Evolutionary conservation across 2,113 vertebrate species (phyloP).

Genomic region (Argyrosomus japonicus): DNA sequence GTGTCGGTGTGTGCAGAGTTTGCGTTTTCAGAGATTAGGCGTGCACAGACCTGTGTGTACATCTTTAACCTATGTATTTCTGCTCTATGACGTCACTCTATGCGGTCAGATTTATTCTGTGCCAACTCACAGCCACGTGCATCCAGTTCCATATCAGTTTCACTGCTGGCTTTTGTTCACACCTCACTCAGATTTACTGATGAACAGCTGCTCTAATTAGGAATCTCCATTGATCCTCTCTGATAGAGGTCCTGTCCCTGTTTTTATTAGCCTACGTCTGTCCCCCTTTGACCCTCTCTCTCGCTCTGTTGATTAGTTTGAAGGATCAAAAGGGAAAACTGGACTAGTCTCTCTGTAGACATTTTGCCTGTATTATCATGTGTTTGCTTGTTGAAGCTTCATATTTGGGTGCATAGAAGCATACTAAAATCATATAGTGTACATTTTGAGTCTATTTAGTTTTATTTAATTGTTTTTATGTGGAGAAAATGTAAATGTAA

Average conservation of each 20-base stretch:
- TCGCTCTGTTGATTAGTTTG: neutral
- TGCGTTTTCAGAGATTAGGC: neutral
- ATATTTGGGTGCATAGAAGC: neutral
- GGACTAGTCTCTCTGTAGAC: neutral
- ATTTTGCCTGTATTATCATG: neutral
- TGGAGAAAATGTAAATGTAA: constrained; percentile 25
- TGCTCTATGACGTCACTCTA: neutral
- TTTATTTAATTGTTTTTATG: constrained; percentile 36
- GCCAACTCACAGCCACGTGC: neutral
- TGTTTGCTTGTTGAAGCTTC: neutral
- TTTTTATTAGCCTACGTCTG: constrained; percentile 35
- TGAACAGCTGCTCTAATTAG: neutral
- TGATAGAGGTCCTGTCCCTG: neutral
- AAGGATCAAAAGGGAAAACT: neutral
- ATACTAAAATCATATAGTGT: constrained; percentile 6
- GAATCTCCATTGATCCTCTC: constrained; percentile 27
- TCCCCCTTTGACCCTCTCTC: neutral
- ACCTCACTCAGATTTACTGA: neutral
- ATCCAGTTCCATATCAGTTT: neutral
- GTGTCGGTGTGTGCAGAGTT: neutral
- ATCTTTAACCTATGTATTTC: neutral
- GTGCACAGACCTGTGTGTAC: neutral
- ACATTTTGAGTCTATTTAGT: neutral
- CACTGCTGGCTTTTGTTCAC: neutral
- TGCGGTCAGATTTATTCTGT: constrained; percentile 8